Conservation (phyloP, 2,888 invertebrate species). For the Venusia cambrica region DNA sequence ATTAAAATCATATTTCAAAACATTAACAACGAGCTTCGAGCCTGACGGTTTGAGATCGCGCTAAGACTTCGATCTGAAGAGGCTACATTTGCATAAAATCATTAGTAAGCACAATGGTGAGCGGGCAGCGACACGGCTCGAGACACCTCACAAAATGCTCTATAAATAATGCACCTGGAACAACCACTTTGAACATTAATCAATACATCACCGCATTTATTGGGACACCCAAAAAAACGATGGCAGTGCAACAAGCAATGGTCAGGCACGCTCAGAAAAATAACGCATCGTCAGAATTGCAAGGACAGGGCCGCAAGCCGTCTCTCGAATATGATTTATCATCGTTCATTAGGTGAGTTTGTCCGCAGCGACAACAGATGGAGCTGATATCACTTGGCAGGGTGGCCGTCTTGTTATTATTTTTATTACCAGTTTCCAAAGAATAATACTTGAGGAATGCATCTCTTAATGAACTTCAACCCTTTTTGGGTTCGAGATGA, state of each 20-base stretch:
- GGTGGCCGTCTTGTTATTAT: constrained; percentile 81
- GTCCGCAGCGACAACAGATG: constrained; percentile 81
- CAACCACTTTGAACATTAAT: constrained; percentile 17
- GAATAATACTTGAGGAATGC: constrained; percentile 80
- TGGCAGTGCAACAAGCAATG: constrained; percentile 39
- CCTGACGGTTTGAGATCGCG: constrained; percentile 80
- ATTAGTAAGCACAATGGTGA: constrained; percentile 81
- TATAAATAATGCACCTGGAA: constrained; percentile 49
- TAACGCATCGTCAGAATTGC: constrained; percentile 49
- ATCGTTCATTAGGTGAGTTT: constrained; percentile 82
- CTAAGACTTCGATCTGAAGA: constrained; percentile 81
- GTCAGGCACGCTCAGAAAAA: constrained; percentile 23
- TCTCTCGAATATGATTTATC: constrained; percentile 82
- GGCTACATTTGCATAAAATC: constrained; percentile 81
- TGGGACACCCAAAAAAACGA: background rate
- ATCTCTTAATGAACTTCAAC: constrained; percentile 80
- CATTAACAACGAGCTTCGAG: constrained; percentile 79
- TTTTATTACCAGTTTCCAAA: constrained; percentile 80
- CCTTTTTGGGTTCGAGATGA: constrained; percentile 76
- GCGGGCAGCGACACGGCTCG: constrained; percentile 75
- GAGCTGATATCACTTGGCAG: constrained; percentile 81
- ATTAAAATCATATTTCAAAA: constrained; percentile 75
- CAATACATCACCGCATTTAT: constrained; percentile 38
- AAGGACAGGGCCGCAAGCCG: constrained; percentile 62
- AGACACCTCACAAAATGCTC: constrained; percentile 70